Conservation (phyloP, 1,140 invertebrate species). For the Cotesia typhae region DNA sequence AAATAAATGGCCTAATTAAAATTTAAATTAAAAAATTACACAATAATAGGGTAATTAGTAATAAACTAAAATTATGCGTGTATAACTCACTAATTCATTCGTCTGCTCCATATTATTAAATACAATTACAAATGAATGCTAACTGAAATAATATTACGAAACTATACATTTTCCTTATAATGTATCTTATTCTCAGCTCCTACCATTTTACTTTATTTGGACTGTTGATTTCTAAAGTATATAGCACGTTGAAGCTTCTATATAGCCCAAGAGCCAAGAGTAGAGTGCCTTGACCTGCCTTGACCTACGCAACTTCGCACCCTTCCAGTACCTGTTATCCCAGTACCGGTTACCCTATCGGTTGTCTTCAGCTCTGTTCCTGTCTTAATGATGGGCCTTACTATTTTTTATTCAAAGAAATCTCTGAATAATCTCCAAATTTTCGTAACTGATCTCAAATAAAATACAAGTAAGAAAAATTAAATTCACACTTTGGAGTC, state of each 20-base stretch:
- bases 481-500: too few relatives aligned
- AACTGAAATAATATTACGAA: too few relatives aligned
- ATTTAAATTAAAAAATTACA: too few relatives aligned
- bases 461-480: too few relatives aligned
- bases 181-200: too few relatives aligned
- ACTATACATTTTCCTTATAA: too few relatives aligned
- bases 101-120: background rate
- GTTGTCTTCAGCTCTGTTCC: constrained; percentile 25
- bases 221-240: background rate
- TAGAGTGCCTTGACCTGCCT: constrained; percentile 54
- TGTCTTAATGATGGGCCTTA: constrained; percentile 34
- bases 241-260: constrained; percentile 5
- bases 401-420: too few relatives aligned
- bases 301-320: constrained; percentile 58
- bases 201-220: background rate
- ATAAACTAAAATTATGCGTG: background rate
- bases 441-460: too few relatives aligned
- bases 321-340: constrained; percentile 43
- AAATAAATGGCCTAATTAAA: too few relatives aligned
- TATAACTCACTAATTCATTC: background rate
- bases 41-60: too few relatives aligned
- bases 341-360: constrained; percentile 31
- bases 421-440: too few relatives aligned
- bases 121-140: background rate
- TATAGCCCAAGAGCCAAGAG: constrained; percentile 3